A percentile compares a stretch with the other conserved stretches of the same genome.
These are phyloP conservation scores for Labeo calbasu DNA, from an alignment of 2,797 vertebrate species.

Conservation along the genomic window DNA sequence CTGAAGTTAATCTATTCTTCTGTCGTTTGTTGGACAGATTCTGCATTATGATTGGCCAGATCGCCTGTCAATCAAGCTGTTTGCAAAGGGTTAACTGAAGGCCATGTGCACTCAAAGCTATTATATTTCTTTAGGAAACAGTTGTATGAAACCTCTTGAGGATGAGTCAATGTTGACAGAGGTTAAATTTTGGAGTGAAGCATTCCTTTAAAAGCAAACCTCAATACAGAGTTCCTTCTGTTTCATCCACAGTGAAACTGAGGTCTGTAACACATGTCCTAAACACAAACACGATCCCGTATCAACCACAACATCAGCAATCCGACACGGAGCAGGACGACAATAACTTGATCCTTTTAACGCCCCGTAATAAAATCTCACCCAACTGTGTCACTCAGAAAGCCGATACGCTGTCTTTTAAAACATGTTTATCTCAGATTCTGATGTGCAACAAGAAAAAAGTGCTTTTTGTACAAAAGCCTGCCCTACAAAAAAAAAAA, in stretches of 20 bases:
- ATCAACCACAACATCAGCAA: constrained; percentile 66
- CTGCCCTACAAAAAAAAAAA: constrained; percentile 45
- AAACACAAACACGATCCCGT: constrained; percentile 39
- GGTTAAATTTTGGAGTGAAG: not conserved
- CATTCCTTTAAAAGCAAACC: not conserved
- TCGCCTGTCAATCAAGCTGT: no score
- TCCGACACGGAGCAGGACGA: constrained; percentile 61
- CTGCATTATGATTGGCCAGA: no score
- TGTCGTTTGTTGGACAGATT: no score
- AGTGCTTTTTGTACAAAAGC: constrained; percentile 27
- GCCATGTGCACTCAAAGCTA: not conserved
- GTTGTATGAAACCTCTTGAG: not conserved
- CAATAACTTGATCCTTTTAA: constrained; percentile 68
- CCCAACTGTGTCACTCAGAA: constrained; percentile 65
- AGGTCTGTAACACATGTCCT: constrained; percentile 10
- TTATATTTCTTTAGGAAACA: not conserved
- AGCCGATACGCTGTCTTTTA: constrained; percentile 62
- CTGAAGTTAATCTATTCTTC: no score
- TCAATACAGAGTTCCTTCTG: not conserved
- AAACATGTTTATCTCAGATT: constrained; percentile 52
- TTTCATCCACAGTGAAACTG: constrained; percentile 11
- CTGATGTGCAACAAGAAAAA: constrained; percentile 53
- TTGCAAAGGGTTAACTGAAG: not conserved
- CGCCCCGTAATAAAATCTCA: constrained; percentile 72
- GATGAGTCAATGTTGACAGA: not conserved